phyloP scores from a whole-genome alignment of 2,888 invertebrate species.

The Melieria crassipennis region DNA sequence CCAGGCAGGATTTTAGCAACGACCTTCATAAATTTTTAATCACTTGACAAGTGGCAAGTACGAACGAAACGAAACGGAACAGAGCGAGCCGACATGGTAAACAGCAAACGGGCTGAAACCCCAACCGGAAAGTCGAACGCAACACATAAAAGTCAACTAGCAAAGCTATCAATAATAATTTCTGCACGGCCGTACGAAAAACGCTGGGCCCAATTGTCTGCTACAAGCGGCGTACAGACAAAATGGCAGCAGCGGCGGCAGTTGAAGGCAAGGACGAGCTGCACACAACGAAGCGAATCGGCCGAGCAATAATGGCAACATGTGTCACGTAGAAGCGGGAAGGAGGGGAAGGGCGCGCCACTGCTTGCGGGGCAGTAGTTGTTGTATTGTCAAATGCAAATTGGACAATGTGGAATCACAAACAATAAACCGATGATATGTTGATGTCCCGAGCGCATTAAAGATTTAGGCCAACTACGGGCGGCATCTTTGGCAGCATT shows the following conservation, averaged over 20 bases:
- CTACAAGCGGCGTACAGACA: no score
- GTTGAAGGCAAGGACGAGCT: no score
- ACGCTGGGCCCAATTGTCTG: background rate
- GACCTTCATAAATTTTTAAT: conserved; percentile 23
- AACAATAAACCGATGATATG: conserved; percentile 25
- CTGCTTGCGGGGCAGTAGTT: background rate
- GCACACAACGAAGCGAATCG: no score
- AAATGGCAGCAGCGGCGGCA: no score
- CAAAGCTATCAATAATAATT: conserved; percentile 19
- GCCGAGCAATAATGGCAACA: no score
- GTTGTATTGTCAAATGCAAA: conserved; percentile 21
- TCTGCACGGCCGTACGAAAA: background rate
- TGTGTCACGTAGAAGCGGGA: no score
- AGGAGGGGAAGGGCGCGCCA: no score
- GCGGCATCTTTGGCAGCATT: no score
- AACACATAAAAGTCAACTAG: conserved; percentile 21
- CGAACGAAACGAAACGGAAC: background rate
- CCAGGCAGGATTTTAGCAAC: background rate
- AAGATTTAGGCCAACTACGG: no score
- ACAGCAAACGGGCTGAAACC: background rate
- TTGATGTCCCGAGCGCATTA: background rate
- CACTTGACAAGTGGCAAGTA: conserved; percentile 5
- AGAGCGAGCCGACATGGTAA: background rate
- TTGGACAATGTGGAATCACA: conserved; percentile 22
- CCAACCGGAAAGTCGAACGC: background rate